phyloP scores from a whole-genome alignment of 2,113 vertebrate genomes.

The Cottus gobio region DNA sequence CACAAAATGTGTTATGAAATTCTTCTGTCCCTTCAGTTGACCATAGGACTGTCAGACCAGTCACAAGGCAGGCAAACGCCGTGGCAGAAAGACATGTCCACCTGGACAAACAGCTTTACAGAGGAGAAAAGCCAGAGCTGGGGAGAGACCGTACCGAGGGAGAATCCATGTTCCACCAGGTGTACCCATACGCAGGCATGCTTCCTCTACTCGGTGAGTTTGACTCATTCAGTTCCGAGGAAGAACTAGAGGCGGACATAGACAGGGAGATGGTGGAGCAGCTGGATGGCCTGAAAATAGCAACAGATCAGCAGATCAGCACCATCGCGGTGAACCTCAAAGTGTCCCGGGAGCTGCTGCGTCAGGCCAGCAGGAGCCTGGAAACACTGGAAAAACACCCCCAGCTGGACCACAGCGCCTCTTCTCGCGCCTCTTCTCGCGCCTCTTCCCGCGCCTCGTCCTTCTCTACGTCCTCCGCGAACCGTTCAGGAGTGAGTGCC shows the following conservation, averaged over 20 bases:
- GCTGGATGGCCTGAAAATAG: neutral
- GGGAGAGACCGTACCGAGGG: neutral
- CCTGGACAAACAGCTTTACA: neutral
- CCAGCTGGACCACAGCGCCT: neutral
- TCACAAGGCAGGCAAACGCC: neutral
- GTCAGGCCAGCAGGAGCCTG: constrained; percentile 57
- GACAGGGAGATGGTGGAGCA: neutral
- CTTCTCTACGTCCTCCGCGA: neutral
- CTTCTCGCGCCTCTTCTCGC: neutral
- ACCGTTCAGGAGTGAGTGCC: neutral
- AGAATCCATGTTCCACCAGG: neutral
- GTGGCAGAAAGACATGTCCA: neutral
- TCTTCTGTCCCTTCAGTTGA: neutral
- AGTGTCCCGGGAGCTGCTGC: constrained; percentile 66
- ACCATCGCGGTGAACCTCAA: constrained; percentile 68
- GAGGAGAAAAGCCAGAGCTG: neutral
- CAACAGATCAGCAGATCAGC: constrained; percentile 41
- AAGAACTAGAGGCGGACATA: neutral
- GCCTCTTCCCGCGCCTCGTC: neutral
- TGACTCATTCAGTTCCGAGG: neutral
- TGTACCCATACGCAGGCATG: neutral
- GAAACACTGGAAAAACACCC: constrained; percentile 7
- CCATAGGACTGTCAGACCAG: neutral
- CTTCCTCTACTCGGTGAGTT: neutral
- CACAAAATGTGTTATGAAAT: neutral